A percentile compares a stretch with the other conserved stretches of the same genome.
Conservation (phyloP, 2,888 invertebrate species). For the Agriopis aurantiaria region DNA sequence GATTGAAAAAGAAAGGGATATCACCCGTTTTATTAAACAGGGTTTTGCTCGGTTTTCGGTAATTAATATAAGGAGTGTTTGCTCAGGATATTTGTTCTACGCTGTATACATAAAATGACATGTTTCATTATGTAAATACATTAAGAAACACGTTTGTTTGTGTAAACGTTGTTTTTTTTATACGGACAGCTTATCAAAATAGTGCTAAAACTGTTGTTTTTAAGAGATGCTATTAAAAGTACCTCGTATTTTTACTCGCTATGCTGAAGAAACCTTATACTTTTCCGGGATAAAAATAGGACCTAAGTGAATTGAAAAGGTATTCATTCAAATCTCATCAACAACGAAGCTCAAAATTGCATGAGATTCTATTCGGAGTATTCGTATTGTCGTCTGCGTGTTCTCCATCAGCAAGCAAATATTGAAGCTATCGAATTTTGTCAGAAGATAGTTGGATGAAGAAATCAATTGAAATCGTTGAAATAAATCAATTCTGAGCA, state of each 20-base stretch:
- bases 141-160: too few relatives aligned
- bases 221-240: background rate
- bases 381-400: background rate
- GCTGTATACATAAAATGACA: conserved; percentile 1
- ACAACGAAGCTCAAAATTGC: too few relatives aligned
- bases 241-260: background rate
- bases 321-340: too few relatives aligned
- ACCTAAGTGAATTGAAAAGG: too few relatives aligned
- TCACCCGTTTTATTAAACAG: conserved; percentile 15
- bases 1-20: conserved; percentile 28
- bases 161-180: background rate
- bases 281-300: too few relatives aligned
- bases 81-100: conserved; percentile 8
- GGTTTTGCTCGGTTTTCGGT: conserved; percentile 16
- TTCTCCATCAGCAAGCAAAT: background rate
- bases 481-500: conserved; percentile 34
- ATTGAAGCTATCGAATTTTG: conserved; percentile 1
- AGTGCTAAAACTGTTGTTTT: background rate
- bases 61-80: conserved; percentile 30
- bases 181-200: background rate
- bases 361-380: background rate
- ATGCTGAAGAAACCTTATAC: too few relatives aligned
- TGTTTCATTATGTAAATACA: background rate
- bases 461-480: conserved; percentile 29
- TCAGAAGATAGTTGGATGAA: conserved; percentile 19